Conservation (phyloP, 1,140 invertebrate genomes). For the Episyrphus balteatus region DNA sequence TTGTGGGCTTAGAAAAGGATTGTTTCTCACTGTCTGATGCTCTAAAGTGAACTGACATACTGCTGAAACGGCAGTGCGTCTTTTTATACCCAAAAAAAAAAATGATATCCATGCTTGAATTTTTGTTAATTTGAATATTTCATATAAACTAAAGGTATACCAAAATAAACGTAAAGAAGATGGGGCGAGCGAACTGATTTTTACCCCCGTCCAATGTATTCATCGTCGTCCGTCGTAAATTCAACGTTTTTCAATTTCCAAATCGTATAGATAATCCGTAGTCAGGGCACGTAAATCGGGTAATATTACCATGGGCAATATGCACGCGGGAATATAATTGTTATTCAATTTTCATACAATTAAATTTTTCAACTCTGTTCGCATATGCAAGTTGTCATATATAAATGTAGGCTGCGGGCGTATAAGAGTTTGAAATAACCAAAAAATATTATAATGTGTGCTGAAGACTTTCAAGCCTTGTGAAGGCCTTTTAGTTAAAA, state of each 20-base stretch:
- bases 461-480: too few species aligned
- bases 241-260: neutral
- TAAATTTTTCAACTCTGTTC: too few species aligned
- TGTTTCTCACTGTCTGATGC: slow-evolving; percentile 34
- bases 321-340: neutral
- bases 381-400: too few species aligned
- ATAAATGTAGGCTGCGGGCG: too few species aligned
- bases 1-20: slow-evolving; percentile 28
- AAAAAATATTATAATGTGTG: too few species aligned
- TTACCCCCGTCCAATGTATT: neutral
- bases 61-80: slow-evolving; percentile 18
- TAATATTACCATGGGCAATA: neutral
- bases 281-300: neutral
- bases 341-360: too few species aligned
- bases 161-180: too few species aligned
- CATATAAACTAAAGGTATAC: too few species aligned
- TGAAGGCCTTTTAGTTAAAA: too few species aligned
- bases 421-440: too few species aligned
- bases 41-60: slow-evolving; percentile 36
- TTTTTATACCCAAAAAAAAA: slow-evolving; percentile 26
- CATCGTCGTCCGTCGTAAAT: neutral
- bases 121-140: too few species aligned
- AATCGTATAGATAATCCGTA: neutral
- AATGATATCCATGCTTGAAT: neutral
- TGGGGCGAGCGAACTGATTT: too few species aligned